Evolutionary conservation across 2,888 invertebrate genomes (phyloP).

Genomic region (Cheilosia urbana): DNA sequence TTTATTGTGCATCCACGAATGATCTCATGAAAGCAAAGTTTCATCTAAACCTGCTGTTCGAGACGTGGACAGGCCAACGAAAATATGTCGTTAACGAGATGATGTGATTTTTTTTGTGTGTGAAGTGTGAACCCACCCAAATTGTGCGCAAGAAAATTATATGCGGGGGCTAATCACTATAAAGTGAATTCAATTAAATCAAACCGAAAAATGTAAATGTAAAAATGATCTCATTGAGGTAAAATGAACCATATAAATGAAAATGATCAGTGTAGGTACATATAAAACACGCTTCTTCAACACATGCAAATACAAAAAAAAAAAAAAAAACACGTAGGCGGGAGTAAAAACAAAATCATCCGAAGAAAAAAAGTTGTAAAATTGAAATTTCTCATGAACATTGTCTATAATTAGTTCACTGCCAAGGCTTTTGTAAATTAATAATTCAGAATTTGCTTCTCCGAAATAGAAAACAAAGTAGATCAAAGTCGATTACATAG

Average conservation of each 20-base stretch:
- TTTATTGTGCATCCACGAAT: conserved; percentile 64
- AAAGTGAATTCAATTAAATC: conserved; percentile 49
- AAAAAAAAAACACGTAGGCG: conserved; percentile 51
- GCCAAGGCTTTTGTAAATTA: conserved; percentile 77
- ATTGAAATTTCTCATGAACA: conserved; percentile 77
- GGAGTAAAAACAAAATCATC: conserved; percentile 53
- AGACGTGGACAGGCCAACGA: conserved; percentile 4
- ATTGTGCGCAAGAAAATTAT: conserved; percentile 54
- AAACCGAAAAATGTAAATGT: conserved; percentile 64
- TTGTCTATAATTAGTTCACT: conserved; percentile 82
- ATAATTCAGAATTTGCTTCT: conserved; percentile 6
- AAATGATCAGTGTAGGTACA: conserved; percentile 40
- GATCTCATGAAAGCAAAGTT: conserved; percentile 68
- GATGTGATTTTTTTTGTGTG: conserved; percentile 56
- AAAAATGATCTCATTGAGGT: conserved; percentile 72
- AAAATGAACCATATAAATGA: conserved; percentile 53
- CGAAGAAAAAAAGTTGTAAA: conserved; percentile 36
- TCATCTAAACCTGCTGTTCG: conserved; percentile 61
- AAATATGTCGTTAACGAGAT: conserved; percentile 41
- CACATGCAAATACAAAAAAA: conserved; percentile 51
- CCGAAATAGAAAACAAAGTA: background rate
- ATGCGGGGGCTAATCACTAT: conserved; percentile 55
- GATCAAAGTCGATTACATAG: background rate
- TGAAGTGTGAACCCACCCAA: conserved; percentile 65
- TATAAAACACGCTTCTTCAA: conserved; percentile 52